Evolutionary conservation across 1,140 invertebrate genomes (phyloP), one percentile per base, ranked within the genome.

Genomic region (Drosophila equinoxialis): DNA sequence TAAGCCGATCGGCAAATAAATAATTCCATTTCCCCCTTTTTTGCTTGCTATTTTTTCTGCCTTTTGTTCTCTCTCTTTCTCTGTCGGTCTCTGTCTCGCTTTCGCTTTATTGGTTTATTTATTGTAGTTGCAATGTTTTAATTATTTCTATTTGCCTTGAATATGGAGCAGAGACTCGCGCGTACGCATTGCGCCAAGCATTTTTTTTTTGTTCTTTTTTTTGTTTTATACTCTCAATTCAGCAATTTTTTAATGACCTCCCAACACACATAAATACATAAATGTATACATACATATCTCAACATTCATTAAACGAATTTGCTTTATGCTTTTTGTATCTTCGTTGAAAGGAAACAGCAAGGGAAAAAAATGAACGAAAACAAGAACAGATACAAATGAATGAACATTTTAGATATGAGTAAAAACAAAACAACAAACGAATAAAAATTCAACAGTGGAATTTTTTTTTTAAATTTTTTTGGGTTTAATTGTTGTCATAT

Each of bases 131-230:
- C 69, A 75, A 71, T 75, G 42, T 68, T 74, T 74, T 87, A 87
- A 87, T 89, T 87, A 87, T 87, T 89, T 68, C 48, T 87, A 87
- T 87, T 86, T 86, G 83, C 74, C 59, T 68, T 77, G 51, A 83
- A 77, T 71, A 65, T 68, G 48, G 39, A 57, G 55, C 48, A 42
- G 41, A 60, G 55, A 55, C 10, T 33, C 55, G 10, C 37, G 10
- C 37, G 30, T 48, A 85, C 68, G 77, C 81, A 62, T 63, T 65
- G 13, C 54, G 61, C 26, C 35, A 41, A 66, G 65, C 13, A 45
- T 45, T 45, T 63, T 61, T 37, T 37, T 37, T 39, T 13, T n/a
- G n/a, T n/a, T 45, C 17, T 63, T 61, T 37, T 37, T 37, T 39
- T 39, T 13, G 10, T 67, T 71, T 67, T 37, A 59, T 59, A 37